These are phyloP conservation scores for Opisthocomus hoazin DNA, from an alignment of 2,113 vertebrate species.

Conservation along the genomic window DNA sequence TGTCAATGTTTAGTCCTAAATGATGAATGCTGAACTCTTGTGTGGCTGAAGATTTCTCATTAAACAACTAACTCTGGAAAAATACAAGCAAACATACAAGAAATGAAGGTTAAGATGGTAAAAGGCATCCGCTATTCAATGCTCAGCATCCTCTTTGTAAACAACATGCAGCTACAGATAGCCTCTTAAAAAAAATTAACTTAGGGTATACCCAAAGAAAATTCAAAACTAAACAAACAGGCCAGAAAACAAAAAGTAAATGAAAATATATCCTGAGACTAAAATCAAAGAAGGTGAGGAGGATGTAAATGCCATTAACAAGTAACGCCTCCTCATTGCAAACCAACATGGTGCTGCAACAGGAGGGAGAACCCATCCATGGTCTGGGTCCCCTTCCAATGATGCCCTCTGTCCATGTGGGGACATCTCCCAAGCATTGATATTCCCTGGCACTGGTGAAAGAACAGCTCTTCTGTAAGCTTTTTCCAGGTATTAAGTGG, in stretches of 20 bases:
- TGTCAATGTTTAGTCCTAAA: not conserved
- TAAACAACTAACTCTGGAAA: not conserved
- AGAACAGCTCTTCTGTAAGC: not conserved
- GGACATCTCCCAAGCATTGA: not conserved
- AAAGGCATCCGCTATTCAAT: not conserved
- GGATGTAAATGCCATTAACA: not conserved
- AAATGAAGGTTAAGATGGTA: not conserved
- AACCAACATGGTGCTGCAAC: not conserved
- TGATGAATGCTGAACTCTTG: not conserved
- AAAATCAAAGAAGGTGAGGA: not conserved
- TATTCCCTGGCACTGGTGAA: not conserved
- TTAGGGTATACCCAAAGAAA: not conserved
- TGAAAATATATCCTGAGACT: not conserved
- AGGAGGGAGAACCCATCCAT: not conserved
- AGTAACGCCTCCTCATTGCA: rapidly evolving
- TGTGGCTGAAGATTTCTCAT: not conserved
- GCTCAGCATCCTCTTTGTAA: not conserved
- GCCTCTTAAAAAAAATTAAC: not conserved
- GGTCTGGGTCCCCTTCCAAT: not conserved
- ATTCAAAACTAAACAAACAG: not conserved
- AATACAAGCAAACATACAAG: not conserved
- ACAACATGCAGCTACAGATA: not conserved
- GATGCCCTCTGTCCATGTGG: not conserved
- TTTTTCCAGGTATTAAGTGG: not conserved
- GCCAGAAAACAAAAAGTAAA: not conserved